A percentile compares a stretch with the other conserved stretches of the same genome.
Conservation (phyloP, 2,888 invertebrate genomes). For the Microdon myrmicae region DNA sequence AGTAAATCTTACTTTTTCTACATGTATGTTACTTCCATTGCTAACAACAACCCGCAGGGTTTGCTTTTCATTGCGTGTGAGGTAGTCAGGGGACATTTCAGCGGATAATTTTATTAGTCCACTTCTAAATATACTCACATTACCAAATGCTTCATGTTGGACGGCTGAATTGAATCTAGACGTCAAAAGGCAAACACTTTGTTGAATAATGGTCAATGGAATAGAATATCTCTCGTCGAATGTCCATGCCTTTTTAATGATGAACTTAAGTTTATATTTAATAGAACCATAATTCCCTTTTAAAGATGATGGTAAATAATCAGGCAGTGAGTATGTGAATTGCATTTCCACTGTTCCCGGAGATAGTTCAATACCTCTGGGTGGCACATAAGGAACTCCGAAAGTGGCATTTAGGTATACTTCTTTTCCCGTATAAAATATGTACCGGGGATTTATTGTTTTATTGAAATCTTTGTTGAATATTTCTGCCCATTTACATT, state of each 20-base stretch:
- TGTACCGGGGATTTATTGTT: slow-evolving; percentile 61
- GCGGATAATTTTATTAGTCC: slow-evolving; percentile 64
- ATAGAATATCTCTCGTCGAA: slow-evolving; percentile 65
- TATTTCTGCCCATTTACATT: slow-evolving; percentile 66
- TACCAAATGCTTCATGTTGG: slow-evolving; percentile 41
- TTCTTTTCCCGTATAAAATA: slow-evolving; percentile 65
- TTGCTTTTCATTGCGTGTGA: slow-evolving; percentile 61
- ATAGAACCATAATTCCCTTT: slow-evolving; percentile 64
- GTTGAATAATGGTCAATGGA: slow-evolving; percentile 62
- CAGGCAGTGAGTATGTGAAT: slow-evolving; percentile 60
- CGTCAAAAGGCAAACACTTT: slow-evolving; percentile 61
- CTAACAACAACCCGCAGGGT: slow-evolving; percentile 63
- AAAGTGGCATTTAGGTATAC: slow-evolving; percentile 62
- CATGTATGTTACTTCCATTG: slow-evolving; percentile 64
- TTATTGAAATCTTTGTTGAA: slow-evolving; percentile 61
- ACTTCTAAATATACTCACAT: slow-evolving; percentile 62
- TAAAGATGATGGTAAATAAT: slow-evolving; percentile 63
- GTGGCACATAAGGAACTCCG: slow-evolving; percentile 61
- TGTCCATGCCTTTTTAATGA: slow-evolving; percentile 65
- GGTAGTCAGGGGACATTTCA: slow-evolving; percentile 60
- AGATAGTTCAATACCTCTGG: slow-evolving; percentile 62
- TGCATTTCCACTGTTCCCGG: slow-evolving; percentile 62
- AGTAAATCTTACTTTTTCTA: slow-evolving; percentile 65
- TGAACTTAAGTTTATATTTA: slow-evolving; percentile 64
- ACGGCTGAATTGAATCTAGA: slow-evolving; percentile 36